Evolutionary conservation across 2,888 invertebrate species (phyloP), one percentile per base, ranked within the genome.

Genomic region (Scrobipalpa atriplicella): DNA sequence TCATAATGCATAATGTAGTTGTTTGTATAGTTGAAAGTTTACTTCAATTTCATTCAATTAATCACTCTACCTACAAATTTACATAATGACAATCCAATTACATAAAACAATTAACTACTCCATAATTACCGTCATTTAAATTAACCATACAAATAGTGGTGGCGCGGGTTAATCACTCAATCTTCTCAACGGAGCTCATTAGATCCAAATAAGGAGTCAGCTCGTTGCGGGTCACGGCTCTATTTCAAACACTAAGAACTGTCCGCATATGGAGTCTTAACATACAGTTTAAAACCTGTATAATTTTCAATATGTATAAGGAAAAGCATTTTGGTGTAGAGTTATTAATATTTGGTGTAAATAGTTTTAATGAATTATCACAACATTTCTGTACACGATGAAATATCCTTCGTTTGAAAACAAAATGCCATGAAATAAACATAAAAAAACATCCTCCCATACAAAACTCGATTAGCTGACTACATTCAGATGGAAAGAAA

Each of bases 181-280:
- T 65, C 41, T 16, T 36, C 62, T n/a, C 13, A 5, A 38, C 8
- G 8, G 38, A 36, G 43, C 47, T 65, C 51, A 60, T 65, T 61
- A 65, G 58, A 21, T 18, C 65, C 65, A 51, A 60, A 65, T 51
- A 41, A 51, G 65, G 65, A 39, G 7, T 63, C 16, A 38, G 16
- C 62, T 62, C 2, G 43, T 62, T 47, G 10, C 64, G 56, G 54
- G 64, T 64, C 64, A 64, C 13, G 64, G 64, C 41, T 56, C 16
- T 19, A 60, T 38, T 38, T 39, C 10, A 61, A 41, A 41, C 52
- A 9, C 38, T 38, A 16, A 6, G 21, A 3, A 13, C 54, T 58
- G 5, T 10, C 6, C 1, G 16, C 58, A 8, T 29, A 38, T n/a
- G 3, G 16, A 38, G 38, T 58, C 58, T 58, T 58, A 13, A 11